Conservation (phyloP, 2,113 vertebrate genomes). For the Chascanopsetta lugubris region DNA sequence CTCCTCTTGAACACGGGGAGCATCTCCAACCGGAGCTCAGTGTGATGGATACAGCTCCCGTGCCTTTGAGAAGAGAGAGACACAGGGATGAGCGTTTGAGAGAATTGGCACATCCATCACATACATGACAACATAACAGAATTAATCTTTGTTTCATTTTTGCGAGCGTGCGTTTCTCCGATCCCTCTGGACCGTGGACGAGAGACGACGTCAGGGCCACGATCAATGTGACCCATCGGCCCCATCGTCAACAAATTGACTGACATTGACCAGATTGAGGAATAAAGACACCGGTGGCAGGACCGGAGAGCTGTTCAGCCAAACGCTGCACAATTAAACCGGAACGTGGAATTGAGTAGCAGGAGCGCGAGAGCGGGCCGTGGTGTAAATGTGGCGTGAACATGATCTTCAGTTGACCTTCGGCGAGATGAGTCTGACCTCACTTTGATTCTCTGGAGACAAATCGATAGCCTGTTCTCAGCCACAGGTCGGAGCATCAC, state of each 20-base stretch:
- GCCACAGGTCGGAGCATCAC: constrained; percentile 8
- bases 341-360: constrained; percentile 8
- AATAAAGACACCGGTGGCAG: constrained; percentile 24
- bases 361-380: neutral
- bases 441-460: neutral
- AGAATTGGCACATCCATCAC: constrained; percentile 17
- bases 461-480: constrained; percentile 33
- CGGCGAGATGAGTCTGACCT: neutral
- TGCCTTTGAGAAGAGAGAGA: constrained; percentile 54
- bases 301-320: neutral
- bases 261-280: constrained; percentile 16
- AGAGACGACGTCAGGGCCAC: constrained; percentile 30
- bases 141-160: constrained; percentile 20
- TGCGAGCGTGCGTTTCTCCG: constrained; percentile 11
- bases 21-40: constrained; percentile 21
- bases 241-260: constrained; percentile 33
- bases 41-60: constrained; percentile 13
- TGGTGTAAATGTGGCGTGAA: neutral
- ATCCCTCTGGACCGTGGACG: constrained; percentile 22
- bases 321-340: constrained; percentile 1
- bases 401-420: constrained; percentile 21
- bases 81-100: constrained; percentile 19
- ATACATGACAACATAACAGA: constrained; percentile 4
- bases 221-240: constrained; percentile 40
- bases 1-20: constrained; percentile 9